Evolutionary conservation across 53 echinoderm and acorn worm species (phyloP), one percentile per base, ranked within the genome.

Genomic region (Apostichopus leukothele): DNA sequence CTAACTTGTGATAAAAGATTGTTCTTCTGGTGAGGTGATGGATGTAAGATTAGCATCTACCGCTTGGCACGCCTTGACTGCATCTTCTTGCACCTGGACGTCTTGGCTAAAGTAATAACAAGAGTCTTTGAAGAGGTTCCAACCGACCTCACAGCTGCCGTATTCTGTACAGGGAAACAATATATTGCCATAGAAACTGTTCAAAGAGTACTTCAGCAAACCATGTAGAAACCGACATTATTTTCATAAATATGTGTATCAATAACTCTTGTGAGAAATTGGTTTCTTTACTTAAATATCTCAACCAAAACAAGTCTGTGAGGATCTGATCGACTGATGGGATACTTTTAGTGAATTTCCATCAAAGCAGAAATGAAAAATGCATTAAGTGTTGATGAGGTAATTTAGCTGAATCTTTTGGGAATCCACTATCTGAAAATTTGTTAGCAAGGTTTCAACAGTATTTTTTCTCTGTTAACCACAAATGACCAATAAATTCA

Each of bases 1-100:
- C 90, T 54, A 87, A 97, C 97, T 93, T 84, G 95, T 93, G 53
- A 97, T 91, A 73, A 92, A 97, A 22, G 95, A 95, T 86, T 97
- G 97, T 78, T 97, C 97, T 59, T 90, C 95, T 50, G 74, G 83
- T 5, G 81, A 68, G 25, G 91, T 90, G 25, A 97, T 95, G 60
- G 94, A 94, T 10, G 94, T 89, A 7, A 97, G 91, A 12, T 86
- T 88, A 21, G 90, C 90, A 4, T 73, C 61, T 26, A 90, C 86
- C 21, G 83, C 76, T 19, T 90, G 67, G 74, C 97, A 97, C 4
- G 86, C 83, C 9, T 76, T 71, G 73, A 88, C 84, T 7, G 95
- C 94, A 14, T 86, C 84, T 60, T 81, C 86, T 16, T 92, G 92
- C 26, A 53, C 60, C 52, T 83, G 84, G 16, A 85, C 67, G 21